phyloP scores from a whole-genome alignment of 2,888 invertebrate species.

The Hydrotaea cyrtoneurina region DNA sequence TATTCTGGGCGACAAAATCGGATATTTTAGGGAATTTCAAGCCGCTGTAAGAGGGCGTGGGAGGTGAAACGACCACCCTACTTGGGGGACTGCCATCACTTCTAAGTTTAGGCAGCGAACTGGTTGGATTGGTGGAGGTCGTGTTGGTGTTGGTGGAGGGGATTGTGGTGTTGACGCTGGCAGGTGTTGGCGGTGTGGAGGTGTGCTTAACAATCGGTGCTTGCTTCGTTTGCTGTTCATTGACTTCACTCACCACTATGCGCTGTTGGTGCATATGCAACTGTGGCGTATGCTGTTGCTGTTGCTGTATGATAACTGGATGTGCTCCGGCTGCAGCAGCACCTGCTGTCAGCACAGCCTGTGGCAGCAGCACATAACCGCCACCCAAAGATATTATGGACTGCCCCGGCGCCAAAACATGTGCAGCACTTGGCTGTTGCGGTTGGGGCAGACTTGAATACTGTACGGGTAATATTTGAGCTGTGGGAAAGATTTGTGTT shows the following conservation, averaged over 20 bases:
- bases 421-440: conserved; percentile 77
- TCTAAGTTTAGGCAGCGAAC: conserved; percentile 2
- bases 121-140: conserved; percentile 44
- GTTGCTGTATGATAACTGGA: conserved; percentile 54
- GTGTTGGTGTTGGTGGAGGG: conserved; percentile 48
- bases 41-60: conserved; percentile 74
- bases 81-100: conserved; percentile 31
- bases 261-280: conserved; percentile 72
- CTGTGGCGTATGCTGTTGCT: conserved; percentile 70
- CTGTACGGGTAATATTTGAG: conserved; percentile 81
- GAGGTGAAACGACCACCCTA: conserved; percentile 31
- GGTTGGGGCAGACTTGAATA: conserved; percentile 80
- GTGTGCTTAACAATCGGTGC: conserved; percentile 61
- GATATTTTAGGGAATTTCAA: conserved; percentile 76
- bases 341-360: conserved; percentile 60
- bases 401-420: conserved; percentile 67
- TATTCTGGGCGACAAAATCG: conserved; percentile 71
- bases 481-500: conserved; percentile 79
- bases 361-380: conserved; percentile 74
- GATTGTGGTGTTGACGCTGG: conserved; percentile 37
- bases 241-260: conserved; percentile 80
- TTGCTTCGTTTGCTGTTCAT: conserved; percentile 67
- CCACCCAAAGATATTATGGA: conserved; percentile 73
- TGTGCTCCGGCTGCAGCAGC: conserved; percentile 68
- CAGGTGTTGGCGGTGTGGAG: conserved; percentile 43